A percentile compares a stretch with the other conserved stretches of the same genome.
These are phyloP conservation scores for Anastrepha ludens DNA, from an alignment of 1,140 invertebrate species.

Conservation along the genomic window DNA sequence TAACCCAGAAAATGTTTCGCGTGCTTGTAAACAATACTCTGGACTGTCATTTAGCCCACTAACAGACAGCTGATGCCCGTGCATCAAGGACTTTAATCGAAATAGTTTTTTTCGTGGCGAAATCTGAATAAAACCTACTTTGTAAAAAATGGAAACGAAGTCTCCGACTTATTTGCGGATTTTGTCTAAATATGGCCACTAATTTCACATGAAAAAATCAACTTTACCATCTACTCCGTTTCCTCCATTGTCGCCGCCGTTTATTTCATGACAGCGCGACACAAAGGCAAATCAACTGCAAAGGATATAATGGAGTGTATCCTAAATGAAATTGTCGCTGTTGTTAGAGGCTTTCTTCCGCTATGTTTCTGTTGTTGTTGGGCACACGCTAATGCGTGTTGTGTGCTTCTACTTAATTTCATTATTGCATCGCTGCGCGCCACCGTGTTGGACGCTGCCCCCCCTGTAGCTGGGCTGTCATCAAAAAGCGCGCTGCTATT, in stretches of 20 bases:
- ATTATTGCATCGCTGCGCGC: conserved; percentile 27
- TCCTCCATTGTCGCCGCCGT: not conserved
- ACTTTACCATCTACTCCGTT: not conserved
- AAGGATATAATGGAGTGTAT: not conserved
- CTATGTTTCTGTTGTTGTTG: not conserved
- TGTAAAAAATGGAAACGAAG: too few species aligned
- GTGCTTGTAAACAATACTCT: too few species aligned
- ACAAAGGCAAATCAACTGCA: not conserved
- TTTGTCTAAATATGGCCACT: not conserved
- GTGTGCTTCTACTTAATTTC: conserved; percentile 37
- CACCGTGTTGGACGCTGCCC: not conserved
- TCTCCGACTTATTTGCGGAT: too few species aligned
- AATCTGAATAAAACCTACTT: too few species aligned
- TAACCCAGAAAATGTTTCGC: too few species aligned
- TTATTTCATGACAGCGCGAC: not conserved
- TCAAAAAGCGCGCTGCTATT: conserved; percentile 31
- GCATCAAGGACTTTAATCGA: too few species aligned
- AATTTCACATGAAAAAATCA: not conserved
- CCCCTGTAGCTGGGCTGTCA: not conserved
- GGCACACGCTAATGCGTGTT: conserved; percentile 31
- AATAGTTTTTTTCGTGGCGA: too few species aligned
- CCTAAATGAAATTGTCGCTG: conserved; percentile 30
- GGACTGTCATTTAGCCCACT: too few species aligned
- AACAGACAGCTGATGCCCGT: too few species aligned
- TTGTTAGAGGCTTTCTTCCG: conserved; percentile 8